These are phyloP conservation scores for Ramphastos sulfuratus DNA, from an alignment of 2,113 vertebrate species.

Conservation along the genomic window DNA sequence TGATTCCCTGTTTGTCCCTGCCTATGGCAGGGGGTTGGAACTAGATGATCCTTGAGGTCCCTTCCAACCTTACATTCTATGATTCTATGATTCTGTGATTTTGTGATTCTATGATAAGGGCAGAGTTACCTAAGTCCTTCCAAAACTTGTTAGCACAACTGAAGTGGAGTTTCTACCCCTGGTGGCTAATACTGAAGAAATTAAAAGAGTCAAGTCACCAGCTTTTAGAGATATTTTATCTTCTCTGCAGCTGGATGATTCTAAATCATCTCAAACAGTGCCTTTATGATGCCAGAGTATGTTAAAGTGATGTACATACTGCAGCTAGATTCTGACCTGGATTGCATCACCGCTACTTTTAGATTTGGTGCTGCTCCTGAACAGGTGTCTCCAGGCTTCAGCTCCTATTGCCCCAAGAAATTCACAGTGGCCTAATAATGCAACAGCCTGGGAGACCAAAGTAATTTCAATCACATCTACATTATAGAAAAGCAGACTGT, in stretches of 20 bases:
- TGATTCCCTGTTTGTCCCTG: too few species aligned
- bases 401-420: not conserved
- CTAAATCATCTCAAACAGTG: not conserved
- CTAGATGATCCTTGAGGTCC: too few species aligned
- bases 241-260: not conserved
- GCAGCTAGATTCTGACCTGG: not conserved
- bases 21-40: too few species aligned
- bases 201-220: not conserved
- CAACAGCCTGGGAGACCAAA: not conserved
- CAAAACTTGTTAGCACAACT: not conserved
- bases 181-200: not conserved
- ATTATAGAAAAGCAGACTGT: not conserved
- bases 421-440: not conserved
- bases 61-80: too few species aligned
- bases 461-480: not conserved
- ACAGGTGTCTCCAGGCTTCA: not conserved
- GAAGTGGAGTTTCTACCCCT: not conserved
- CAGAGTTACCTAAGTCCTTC: not conserved
- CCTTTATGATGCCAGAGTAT: not conserved
- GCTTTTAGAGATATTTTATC: not conserved
- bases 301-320: not conserved
- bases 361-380: not conserved
- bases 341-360: not conserved
- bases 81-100: too few species aligned
- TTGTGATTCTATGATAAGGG: too few species aligned